Evolutionary conservation across 2,113 vertebrate genomes (phyloP).

Genomic region (Mesocricetus auratus): DNA sequence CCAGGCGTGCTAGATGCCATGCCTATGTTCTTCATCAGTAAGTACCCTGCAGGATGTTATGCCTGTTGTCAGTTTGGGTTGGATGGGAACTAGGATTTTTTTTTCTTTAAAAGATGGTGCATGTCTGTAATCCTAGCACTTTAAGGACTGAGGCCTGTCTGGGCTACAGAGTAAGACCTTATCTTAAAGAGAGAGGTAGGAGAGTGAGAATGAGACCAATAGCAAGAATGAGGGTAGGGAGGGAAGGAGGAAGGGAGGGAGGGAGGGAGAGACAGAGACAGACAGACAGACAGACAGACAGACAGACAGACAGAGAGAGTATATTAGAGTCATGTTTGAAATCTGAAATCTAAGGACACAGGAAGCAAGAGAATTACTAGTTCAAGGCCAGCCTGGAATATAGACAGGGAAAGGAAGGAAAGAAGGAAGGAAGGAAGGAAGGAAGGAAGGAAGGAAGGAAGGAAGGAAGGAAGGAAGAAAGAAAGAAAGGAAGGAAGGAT

Average conservation of each 20-base stretch:
- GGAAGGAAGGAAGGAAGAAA: background rate
- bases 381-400: background rate
- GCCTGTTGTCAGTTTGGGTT: background rate
- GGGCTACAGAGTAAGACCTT: background rate
- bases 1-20: background rate
- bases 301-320: background rate
- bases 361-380: background rate
- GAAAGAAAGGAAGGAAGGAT: background rate
- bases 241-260: too few relatives aligned
- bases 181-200: background rate
- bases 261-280: background rate
- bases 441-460: background rate
- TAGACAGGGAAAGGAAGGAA: background rate
- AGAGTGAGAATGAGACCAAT: background rate
- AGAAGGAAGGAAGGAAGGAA: background rate
- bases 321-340: background rate
- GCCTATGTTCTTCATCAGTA: background rate
- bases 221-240: background rate
- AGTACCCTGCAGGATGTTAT: background rate
- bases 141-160: background rate
- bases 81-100: background rate
- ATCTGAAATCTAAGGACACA: background rate
- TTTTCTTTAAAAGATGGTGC: too few relatives aligned
- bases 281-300: background rate
- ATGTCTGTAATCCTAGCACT: background rate